Evolutionary conservation across 2,797 vertebrate species (phyloP), one percentile per base, ranked within the genome.

Genomic region (Benthosema pterotum): DNA sequence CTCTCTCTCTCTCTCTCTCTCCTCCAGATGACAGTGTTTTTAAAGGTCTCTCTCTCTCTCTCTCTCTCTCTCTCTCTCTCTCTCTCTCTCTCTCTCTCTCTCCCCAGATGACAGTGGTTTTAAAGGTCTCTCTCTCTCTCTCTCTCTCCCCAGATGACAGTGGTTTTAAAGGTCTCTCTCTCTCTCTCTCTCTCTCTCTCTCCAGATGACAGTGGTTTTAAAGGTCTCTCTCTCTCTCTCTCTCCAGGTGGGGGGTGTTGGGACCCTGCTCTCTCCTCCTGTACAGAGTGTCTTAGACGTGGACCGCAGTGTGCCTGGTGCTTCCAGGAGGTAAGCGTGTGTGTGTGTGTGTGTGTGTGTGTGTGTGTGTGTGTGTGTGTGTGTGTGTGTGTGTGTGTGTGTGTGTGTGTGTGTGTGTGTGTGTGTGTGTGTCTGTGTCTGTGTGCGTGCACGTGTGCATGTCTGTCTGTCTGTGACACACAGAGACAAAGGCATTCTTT

Each of bases 301-400:
- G 94, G 95, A 80, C 95, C 97, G 15, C 94, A 97, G 79, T 99
- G 97, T 16, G 94, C 94, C 82, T 99, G 97, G 97, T 99, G 97
- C 91, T 93, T 93, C 88, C 92, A 97, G 88, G 93, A 99, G 96
- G 97, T 99, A 89, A 55, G 80, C 78, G 43, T 52, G 67, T 47
- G 45, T 60, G 19, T 49, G 14, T 48, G 45, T 28, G 60, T 52
- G 38, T 43, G 60, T 52, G 49, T 15, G 54, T 13, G 18, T 19
- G 25, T 14, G 2, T 42, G n/a, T 3, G 13, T 22, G 11, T 11
- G 18, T n/a, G 13, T 11, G 48, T 42, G 46, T 1, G 55, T 42
- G 18, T 12, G 15, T 18, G 15, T n/a, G 45, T 5, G 42, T 12
- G 45, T 17, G 25, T n/a, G 12, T 5, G 25, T 13, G 18, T 38